These are phyloP conservation scores for Calliopum simillimum DNA, from an alignment of 2,888 invertebrate species.

Conservation along the genomic window DNA sequence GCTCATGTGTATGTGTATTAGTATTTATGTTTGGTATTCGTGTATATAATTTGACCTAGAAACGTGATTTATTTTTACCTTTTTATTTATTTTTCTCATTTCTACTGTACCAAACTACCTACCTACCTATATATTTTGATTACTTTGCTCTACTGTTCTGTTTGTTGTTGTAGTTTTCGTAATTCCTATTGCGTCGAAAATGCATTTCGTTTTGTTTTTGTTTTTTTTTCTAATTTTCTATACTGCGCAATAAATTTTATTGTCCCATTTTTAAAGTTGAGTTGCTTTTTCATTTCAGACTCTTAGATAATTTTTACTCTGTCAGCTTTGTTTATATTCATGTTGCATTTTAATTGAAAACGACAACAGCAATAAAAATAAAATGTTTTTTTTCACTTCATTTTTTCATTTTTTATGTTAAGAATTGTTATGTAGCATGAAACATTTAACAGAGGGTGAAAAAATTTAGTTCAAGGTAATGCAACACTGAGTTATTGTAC, in stretches of 20 bases:
- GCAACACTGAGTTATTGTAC: no score
- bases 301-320: not conserved
- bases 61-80: constrained; percentile 54
- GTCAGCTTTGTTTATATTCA: no score
- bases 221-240: not conserved
- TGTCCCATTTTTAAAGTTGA: not conserved
- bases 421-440: no score
- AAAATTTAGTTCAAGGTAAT: no score
- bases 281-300: no score
- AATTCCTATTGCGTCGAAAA: constrained; percentile 18
- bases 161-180: constrained; percentile 15
- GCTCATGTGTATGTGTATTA: constrained; percentile 36
- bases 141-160: not conserved
- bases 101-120: no score
- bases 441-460: no score
- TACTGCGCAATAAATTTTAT: constrained; percentile 34
- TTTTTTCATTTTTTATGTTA: not conserved
- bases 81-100: constrained; percentile 43
- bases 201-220: constrained; percentile 9
- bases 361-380: not conserved
- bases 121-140: constrained; percentile 28
- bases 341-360: no score
- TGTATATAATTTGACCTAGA: constrained; percentile 59
- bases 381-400: not conserved
- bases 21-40: constrained; percentile 44